Base-by-base conservation (phyloP, 2,113 vertebrate species). In the Grus americana region DNA sequence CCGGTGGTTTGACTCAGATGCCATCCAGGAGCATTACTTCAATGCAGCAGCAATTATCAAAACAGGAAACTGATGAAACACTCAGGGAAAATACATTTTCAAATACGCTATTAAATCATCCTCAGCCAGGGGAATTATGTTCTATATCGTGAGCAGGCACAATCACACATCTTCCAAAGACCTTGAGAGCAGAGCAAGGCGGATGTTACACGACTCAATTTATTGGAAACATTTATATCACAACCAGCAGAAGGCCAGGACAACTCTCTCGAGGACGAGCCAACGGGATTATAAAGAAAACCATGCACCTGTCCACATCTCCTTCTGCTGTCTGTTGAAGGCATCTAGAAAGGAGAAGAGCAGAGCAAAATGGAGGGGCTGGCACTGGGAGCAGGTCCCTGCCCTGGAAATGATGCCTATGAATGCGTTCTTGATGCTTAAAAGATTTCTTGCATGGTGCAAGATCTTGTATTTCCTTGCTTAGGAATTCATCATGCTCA, bases 181-280 rank as follows among this genome's bases (percentile, higher is more conserved):
- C 62, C 36, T 16, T 18, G 42, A 73, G 40, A 88, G 30, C 72
- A 63, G 40, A 57, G 59, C 36, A 47, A 46, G 46, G 40, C 55
- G 32, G 29, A 54, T 11, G 47, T 17, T 27, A 27, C 9, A 0
- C 1, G 0, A 4, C 47, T 42, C 42, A 18, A 16, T 14, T 26
- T 8, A 38, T 11, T n/a, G 78, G 36, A 47, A 74, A n/a, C n/a
- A 32, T 1, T 4, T 23, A 23, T 4, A 6, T 32, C 47, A 19
- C 1, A 9, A 36, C 1, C 32, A 88, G 65, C 42, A 71, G 65
- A 57, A 42, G 5, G 50, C 17, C 59, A 82, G 54, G 50, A 52
- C 29, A 82, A 11, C 14, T 65, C 47, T 71, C 58, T 19, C 1
- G 0, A 40, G 38, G 40, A 79, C 0, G 4, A 57, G 49, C 38